A percentile compares a stretch with the other conserved stretches of the same genome.
phyloP scores from a whole-genome alignment of 2,888 invertebrate genomes.

The Antheraea assamensis region DNA sequence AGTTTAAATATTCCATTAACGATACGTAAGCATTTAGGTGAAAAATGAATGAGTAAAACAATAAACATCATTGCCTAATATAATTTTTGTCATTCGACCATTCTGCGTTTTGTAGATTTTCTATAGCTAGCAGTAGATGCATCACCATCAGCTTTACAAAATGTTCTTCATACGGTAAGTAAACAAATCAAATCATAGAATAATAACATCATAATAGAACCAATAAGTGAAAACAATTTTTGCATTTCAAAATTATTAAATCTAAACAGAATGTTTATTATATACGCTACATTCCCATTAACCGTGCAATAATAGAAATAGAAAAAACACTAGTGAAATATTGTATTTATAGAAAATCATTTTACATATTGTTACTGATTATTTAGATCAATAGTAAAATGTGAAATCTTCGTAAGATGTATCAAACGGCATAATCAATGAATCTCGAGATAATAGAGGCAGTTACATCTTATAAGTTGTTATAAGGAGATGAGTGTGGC shows the following conservation, averaged over 20 bases:
- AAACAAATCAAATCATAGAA: slow-evolving; percentile 4
- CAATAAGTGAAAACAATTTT: neutral
- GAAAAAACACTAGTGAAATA: neutral
- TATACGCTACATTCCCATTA: neutral
- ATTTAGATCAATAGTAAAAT: too few relatives aligned
- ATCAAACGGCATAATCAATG: too few relatives aligned
- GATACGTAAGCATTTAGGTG: neutral
- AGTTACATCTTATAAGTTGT: too few relatives aligned
- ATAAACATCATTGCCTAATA: slow-evolving; percentile 55
- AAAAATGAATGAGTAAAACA: neutral
- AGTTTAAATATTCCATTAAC: neutral
- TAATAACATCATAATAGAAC: slow-evolving; percentile 16
- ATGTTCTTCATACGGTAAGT: slow-evolving; percentile 16
- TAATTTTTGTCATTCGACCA: slow-evolving; percentile 55
- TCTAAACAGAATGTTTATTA: neutral
- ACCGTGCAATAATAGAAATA: neutral
- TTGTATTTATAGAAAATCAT: neutral
- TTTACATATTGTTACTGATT: neutral
- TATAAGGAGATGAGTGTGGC: too few relatives aligned
- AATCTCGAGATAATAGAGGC: too few relatives aligned
- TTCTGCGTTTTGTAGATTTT: slow-evolving; percentile 57
- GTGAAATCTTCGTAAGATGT: too few relatives aligned
- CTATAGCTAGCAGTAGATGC: slow-evolving; percentile 42
- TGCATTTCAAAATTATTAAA: neutral
- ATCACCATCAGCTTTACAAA: slow-evolving; percentile 52